Base-by-base conservation (phyloP, 2,888 invertebrate genomes). In the Neria commutata region DNA sequence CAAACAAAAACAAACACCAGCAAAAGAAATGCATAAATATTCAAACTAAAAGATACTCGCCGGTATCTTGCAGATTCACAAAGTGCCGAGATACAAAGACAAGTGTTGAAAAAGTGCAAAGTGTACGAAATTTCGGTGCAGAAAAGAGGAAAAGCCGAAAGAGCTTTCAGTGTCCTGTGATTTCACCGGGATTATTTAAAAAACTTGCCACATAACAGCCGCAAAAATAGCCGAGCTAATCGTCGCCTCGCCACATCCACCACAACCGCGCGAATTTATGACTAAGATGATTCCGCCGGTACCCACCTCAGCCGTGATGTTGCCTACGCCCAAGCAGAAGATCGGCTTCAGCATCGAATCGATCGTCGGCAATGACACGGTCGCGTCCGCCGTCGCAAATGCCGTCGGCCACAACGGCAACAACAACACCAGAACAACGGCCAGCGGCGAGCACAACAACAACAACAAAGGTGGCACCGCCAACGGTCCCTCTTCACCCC, bases 281-380 rank as follows among this genome's bases (percentile, higher is more conserved):
- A 81, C 81, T 81, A 82, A 81, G 74, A 94, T 94, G 94, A 94
- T 94, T 94, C 94, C 94, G 87, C 89, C 94, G 87, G 92, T 93
- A 88, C 93, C 93, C 86, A 92, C 93, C 82, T 92, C 93, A 85
- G 90, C 93, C 84, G 90, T 91, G 84, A 91, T 93, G 84, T 90
- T 94, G 87, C 91, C 93, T 80, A 82, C 81, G 72, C 91, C 93
- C 78, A 94, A 94, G 85, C 94, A 95, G 75, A 95, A 94, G 85
- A 93, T 95, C 82, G 95, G 94, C 81, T 95, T 95, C 83, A 94
- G 93, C 78, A 95, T 95, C 84, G 95, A 95, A 85, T 93, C 94
- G 77, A 94, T 95, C 79, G 95, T 95, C 68, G 95, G 94, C 71
- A 91, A 90, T 65, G 79, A 81, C 69, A 71, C 69, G 48, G 56